Base-by-base conservation (phyloP, 2,797 vertebrate species). In the Thaleichthys pacificus region DNA sequence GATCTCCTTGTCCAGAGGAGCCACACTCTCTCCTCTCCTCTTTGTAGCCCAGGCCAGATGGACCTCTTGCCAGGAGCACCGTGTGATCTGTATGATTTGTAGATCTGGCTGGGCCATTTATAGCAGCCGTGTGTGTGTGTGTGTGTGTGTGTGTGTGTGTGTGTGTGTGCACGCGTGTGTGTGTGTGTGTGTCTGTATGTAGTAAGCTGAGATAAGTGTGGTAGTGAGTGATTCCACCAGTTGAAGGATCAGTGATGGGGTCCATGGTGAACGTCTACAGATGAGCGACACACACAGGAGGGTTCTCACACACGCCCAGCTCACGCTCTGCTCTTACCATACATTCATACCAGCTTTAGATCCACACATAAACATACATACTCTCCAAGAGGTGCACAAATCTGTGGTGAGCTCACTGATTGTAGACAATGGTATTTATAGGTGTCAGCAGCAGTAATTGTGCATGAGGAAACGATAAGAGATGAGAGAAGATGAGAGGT, bases 21-120 rank as follows among this genome's bases (percentile, higher is more conserved):
- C 22, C 57, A 3, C 22, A 17, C 30, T 21, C 32, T 60, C 57
- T 61, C 22, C n/a, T 24, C 15, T 66, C 38, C 42, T 15, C 72
- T 73, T 82, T 66, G 68, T 69, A 76, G 72, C 66, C 73, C 54
- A 54, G 71, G 75, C 75, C 73, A 83, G 58, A 79, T 69, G 67
- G 69, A 77, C 66, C 61, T 38, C 24, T 71, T 67, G 62, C 30
- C 47, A 70, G 65, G 73, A 75, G 65, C 62, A 69, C 35, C 26
- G 38, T 61, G 69, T 73, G 28, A 74, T 66, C 15, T 58, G 71
- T 24, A 61, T 61, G 26, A 30, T 73, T 57, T 75, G 79, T 54
- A 73, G 49, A 76, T 35, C 28, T 69, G 51, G 67, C 28, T n/a
- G 71, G 38, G 38, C 56, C 8, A 61, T 76, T 78, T 68, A 70